A percentile compares a stretch with the other conserved stretches of the same genome.
phyloP scores from a whole-genome alignment of 2,888 invertebrate species.

The Philereme transversata region DNA sequence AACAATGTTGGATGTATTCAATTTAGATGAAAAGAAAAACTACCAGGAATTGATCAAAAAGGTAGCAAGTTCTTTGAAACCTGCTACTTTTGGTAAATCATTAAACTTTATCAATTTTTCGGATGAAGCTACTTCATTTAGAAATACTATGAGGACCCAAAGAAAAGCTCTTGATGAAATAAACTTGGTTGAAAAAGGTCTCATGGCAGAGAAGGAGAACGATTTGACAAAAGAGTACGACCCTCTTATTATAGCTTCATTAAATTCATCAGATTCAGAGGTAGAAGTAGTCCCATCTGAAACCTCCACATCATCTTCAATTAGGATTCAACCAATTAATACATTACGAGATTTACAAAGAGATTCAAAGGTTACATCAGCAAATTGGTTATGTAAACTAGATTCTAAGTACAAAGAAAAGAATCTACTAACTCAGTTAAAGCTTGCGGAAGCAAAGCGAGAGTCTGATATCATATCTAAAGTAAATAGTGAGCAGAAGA shows the following conservation, averaged over 20 bases:
- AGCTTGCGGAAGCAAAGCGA: slow-evolving; percentile 72
- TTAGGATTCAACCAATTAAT: slow-evolving; percentile 76
- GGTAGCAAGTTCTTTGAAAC: slow-evolving; percentile 59
- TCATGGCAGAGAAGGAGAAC: slow-evolving; percentile 57
- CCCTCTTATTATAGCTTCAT: slow-evolving; percentile 72
- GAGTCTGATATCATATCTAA: slow-evolving; percentile 77
- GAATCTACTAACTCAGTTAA: slow-evolving; percentile 65
- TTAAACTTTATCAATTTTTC: slow-evolving; percentile 63
- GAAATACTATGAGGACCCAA: slow-evolving; percentile 63
- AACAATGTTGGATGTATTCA: slow-evolving; percentile 77
- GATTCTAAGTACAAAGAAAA: slow-evolving; percentile 74
- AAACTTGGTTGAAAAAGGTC: slow-evolving; percentile 59
- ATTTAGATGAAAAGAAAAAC: slow-evolving; percentile 82
- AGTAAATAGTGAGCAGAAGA: slow-evolving; percentile 74
- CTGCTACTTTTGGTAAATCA: slow-evolving; percentile 50
- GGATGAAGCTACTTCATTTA: slow-evolving; percentile 65
- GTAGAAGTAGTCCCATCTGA: slow-evolving; percentile 72
- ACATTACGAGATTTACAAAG: slow-evolving; percentile 83
- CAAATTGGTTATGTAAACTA: slow-evolving; percentile 82
- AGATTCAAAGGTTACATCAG: slow-evolving; percentile 73
- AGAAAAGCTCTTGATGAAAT: slow-evolving; percentile 67
- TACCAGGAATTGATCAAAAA: slow-evolving; percentile 81
- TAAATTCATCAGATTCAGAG: slow-evolving; percentile 77
- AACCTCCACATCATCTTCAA: slow-evolving; percentile 68
- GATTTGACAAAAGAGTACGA: slow-evolving; percentile 66